A percentile compares a stretch with the other conserved stretches of the same genome.
These are phyloP conservation scores for Puntigrus tetrazona DNA, from an alignment of 2,113 vertebrate species.

Conservation along the genomic window DNA sequence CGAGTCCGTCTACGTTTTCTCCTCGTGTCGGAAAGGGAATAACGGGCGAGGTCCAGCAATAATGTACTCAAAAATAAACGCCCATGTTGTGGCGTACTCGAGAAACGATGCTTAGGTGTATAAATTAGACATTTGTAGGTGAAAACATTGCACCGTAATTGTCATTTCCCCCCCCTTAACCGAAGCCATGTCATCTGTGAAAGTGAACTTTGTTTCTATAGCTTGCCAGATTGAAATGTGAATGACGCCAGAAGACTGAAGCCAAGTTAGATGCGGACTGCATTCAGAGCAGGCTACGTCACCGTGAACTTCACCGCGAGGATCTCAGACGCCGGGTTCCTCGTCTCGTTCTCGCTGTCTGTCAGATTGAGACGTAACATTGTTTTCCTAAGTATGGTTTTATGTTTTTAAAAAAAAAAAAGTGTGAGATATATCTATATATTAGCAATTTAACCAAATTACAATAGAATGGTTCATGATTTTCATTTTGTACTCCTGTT, in stretches of 20 bases:
- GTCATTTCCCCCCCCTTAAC: conserved; percentile 16
- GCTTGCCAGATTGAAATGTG: conserved; percentile 53
- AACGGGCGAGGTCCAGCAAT: conserved; percentile 54
- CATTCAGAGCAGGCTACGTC: conserved; percentile 46
- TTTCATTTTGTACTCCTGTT: conserved; percentile 79
- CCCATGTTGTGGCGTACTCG: conserved; percentile 45
- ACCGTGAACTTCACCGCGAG: conserved; percentile 24
- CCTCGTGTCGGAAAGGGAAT: conserved; percentile 50
- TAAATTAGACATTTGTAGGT: conserved; percentile 47
- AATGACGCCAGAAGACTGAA: conserved; percentile 50
- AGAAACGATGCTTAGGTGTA: conserved; percentile 44
- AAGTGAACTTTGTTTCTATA: conserved; percentile 39
- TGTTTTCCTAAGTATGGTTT: conserved; percentile 72
- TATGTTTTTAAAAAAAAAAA: conserved; percentile 54
- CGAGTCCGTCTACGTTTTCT: conserved; percentile 5
- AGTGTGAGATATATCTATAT: conserved; percentile 62
- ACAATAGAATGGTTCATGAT: conserved; percentile 75
- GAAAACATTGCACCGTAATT: conserved; percentile 25
- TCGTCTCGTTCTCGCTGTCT: conserved; percentile 51
- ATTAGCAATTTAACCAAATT: conserved; percentile 74
- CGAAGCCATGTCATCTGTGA: conserved; percentile 35
- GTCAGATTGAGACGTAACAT: conserved; percentile 64
- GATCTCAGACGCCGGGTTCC: conserved; percentile 57
- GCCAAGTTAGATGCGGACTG: conserved; percentile 39
- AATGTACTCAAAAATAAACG: conserved; percentile 57